Base-by-base conservation (phyloP, 2,888 invertebrate genomes). In the Hyposoter didymator region DNA sequence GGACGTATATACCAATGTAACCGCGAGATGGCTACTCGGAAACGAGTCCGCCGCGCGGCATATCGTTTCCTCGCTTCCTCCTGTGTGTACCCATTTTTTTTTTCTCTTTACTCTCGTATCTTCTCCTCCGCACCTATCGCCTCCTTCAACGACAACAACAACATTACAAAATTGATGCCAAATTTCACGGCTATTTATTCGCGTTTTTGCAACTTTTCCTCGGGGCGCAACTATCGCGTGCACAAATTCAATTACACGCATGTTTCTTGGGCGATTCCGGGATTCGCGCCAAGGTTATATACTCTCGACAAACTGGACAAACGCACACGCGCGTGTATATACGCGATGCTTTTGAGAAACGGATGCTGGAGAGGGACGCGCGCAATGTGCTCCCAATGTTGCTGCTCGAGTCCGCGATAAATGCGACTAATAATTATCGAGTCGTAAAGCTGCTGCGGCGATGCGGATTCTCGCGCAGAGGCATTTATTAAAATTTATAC, bases 1-100 rank as follows among this genome's bases (percentile, higher is more conserved):
- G 88, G 85, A 89, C 84, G n/a, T n/a, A n/a, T n/a, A n/a, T n/a
- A n/a, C n/a, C n/a, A n/a, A 87, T 81, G 88, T 88, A 66, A 87
- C 88, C 90, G 89, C 86, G 84, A 59, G 88, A 84, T 75, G 69
- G 43, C 67, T 45, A 73, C 87, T 84, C 85, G 75, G 35, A 35
- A 35, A 35, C 35, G 35, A 35, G n/a, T n/a, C n/a, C n/a, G n/a
- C n/a, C n/a, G n/a, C n/a, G n/a, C n/a, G n/a, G n/a, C n/a, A n/a
- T n/a, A n/a, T n/a, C n/a, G n/a, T n/a, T n/a, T n/a, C n/a, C n/a
- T n/a, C n/a, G n/a, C n/a, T n/a, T n/a, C n/a, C n/a, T n/a, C n/a
- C n/a, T n/a, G n/a, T n/a, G n/a, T n/a, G n/a, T n/a, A n/a, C n/a
- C n/a, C n/a, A n/a, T n/a, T n/a, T n/a, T n/a, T n/a, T n/a, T n/a